These are phyloP conservation scores for Tenualosa thibaudeaui DNA, from an alignment of 2,797 vertebrate species.

Conservation along the genomic window DNA sequence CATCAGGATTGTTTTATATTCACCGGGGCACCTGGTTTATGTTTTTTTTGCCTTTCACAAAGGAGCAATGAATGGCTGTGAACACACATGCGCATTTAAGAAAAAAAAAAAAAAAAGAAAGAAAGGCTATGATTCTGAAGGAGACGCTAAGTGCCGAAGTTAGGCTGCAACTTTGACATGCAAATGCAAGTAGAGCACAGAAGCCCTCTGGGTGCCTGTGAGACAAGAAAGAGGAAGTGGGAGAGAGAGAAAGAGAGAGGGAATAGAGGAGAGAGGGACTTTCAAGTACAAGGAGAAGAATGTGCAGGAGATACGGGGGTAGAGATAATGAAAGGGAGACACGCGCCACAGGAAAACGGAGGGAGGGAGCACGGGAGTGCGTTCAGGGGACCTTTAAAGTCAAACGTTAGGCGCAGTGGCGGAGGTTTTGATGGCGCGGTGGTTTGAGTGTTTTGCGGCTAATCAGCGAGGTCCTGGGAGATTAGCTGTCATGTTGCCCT, in stretches of 20 bases:
- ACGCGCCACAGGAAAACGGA: not conserved
- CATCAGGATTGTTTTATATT: not conserved
- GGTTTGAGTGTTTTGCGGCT: conserved; percentile 39
- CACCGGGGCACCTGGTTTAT: not conserved
- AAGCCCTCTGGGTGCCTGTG: conserved; percentile 45
- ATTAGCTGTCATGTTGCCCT: conserved; percentile 50
- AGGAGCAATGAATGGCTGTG: not conserved
- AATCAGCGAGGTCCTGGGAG: conserved; percentile 40
- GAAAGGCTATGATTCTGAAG: not conserved
- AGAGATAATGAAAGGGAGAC: not conserved
- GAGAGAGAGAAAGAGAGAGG: not conserved
- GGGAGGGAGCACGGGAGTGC: not conserved
- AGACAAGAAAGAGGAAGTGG: conserved; percentile 36
- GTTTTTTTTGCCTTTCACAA: not conserved
- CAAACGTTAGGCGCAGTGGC: not conserved
- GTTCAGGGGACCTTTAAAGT: not conserved
- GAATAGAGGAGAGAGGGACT: conserved; percentile 20
- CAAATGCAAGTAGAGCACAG: conserved; percentile 44
- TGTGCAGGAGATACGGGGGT: not conserved
- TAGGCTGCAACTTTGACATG: conserved; percentile 53
- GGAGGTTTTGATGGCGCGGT: conserved; percentile 32
- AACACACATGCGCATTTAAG: not conserved
- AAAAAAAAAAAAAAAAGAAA: no score
- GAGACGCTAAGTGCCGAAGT: conserved; percentile 38
- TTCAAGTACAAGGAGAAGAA: conserved; percentile 39